phyloP scores from a whole-genome alignment of 2,888 invertebrate species.

The Scaeva pyrastri region DNA sequence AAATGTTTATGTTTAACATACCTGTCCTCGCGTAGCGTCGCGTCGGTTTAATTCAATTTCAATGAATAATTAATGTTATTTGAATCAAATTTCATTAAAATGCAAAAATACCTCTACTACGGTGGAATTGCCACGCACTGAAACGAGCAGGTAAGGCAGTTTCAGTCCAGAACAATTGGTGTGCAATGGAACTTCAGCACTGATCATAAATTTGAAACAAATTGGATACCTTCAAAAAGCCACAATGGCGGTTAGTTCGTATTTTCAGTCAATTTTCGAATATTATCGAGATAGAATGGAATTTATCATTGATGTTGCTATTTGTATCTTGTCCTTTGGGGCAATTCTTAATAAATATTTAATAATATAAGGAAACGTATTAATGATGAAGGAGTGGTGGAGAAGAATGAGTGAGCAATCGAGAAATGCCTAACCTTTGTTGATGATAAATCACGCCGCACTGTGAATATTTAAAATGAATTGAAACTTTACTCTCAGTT shows the following conservation, averaged over 20 bases:
- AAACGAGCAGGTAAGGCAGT: slow-evolving; percentile 44
- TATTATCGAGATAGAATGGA: slow-evolving; percentile 77
- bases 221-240: not conserved
- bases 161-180: not conserved
- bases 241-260: slow-evolving; percentile 62
- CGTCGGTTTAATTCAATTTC: not conserved
- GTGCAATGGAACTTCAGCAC: slow-evolving; percentile 26
- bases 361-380: slow-evolving; percentile 68
- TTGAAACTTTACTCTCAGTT: not conserved
- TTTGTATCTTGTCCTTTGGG: slow-evolving; percentile 80
- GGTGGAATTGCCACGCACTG: slow-evolving; percentile 61
- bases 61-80: slow-evolving; percentile 8
- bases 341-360: slow-evolving; percentile 80
- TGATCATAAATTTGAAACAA: not conserved
- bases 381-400: not conserved
- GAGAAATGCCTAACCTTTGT: not conserved
- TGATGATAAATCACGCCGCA: slow-evolving; percentile 16
- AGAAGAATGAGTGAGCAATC: slow-evolving; percentile 5
- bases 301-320: slow-evolving; percentile 80
- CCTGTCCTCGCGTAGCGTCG: no score
- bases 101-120: not conserved
- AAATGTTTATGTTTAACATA: not conserved
- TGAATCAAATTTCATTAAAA: not conserved
- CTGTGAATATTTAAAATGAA: slow-evolving; percentile 36
- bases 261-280: slow-evolving; percentile 58